Evolutionary conservation across 2,888 invertebrate species (phyloP), one percentile per base, ranked within the genome.

Genomic region (Liposcelis brunnea): DNA sequence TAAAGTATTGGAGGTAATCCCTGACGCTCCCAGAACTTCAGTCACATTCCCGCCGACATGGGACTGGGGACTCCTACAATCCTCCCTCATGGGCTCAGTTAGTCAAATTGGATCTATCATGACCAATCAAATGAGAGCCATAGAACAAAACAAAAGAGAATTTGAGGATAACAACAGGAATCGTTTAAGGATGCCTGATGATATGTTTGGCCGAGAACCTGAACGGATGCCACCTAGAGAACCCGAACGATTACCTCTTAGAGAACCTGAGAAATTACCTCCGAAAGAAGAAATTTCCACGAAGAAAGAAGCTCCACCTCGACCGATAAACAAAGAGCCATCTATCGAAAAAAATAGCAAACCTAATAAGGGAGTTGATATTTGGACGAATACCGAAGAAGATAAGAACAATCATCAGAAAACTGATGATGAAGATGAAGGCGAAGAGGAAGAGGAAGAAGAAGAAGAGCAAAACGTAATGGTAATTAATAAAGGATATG

Each of bases 11-110:
- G 71, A 72, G 49, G 71, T 74, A 35, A 61, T 86, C 50, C 87
- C 87, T 5, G 84, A 86, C 44, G 85, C 85, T 19, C 87, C 89
- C 2, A 71, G 87, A 56, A 77, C 80, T 10, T 75, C 82, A 2
- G 75, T 74, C 51, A 68, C 73, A 26, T 77, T 77, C 53, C 79
- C 80, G 1, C 64, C 71, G 16, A 68, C 70, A 45, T 81, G 78
- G 72, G 83, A 84, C 54, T 82, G 81, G 82, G 69, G 70, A 52
- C 63, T 80, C 50, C 59, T 80, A 10, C 36, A 16, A 26, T 21
- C 2, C 2, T 34, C 7, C 16, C 11, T 26, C 15, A 5, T n/a
- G 33, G 31, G 3, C 6, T n/a, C 21, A n/a, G 16, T 15, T 12
- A 31, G 8, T 15, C 2, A 31, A 2, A 2, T 26, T 8, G 8